These are phyloP conservation scores for Eupithecia subfuscata DNA, from an alignment of 2,888 invertebrate species.

Conservation along the genomic window DNA sequence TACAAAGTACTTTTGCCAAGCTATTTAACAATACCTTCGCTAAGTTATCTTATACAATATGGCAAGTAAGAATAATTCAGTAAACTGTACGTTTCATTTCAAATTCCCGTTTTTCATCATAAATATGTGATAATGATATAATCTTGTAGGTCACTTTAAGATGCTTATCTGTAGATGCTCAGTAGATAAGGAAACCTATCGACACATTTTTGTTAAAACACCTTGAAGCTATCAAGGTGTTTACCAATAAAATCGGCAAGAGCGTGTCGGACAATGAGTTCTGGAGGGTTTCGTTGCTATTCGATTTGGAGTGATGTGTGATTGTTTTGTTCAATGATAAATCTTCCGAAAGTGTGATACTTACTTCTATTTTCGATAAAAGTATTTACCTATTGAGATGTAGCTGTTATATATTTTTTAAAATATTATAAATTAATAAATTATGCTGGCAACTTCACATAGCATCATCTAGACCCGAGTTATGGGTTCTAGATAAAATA, in stretches of 20 bases:
- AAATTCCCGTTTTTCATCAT: neutral
- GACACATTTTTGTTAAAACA: conserved; percentile 1
- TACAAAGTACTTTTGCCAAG: too few species aligned
- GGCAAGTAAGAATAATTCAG: neutral
- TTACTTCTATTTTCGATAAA: neutral
- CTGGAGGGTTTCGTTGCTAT: neutral
- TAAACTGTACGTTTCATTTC: neutral
- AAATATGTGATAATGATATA: conserved; percentile 6
- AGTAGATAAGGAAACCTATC: neutral
- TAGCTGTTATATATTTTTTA: neutral
- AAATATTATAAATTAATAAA: neutral
- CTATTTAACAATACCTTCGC: neutral
- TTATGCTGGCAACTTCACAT: too few species aligned
- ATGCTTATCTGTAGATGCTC: neutral
- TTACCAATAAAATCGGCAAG: neutral
- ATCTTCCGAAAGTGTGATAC: neutral
- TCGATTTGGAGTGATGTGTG: neutral
- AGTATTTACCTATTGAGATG: neutral
- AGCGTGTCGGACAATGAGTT: neutral
- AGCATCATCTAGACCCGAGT: too few species aligned
- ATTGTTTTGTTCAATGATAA: neutral
- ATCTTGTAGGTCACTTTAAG: neutral
- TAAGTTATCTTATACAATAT: neutral
- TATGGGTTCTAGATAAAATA: too few species aligned
- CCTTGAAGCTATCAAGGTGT: neutral